Conservation (phyloP, 2,888 invertebrate species). For the Sericinus montela region DNA sequence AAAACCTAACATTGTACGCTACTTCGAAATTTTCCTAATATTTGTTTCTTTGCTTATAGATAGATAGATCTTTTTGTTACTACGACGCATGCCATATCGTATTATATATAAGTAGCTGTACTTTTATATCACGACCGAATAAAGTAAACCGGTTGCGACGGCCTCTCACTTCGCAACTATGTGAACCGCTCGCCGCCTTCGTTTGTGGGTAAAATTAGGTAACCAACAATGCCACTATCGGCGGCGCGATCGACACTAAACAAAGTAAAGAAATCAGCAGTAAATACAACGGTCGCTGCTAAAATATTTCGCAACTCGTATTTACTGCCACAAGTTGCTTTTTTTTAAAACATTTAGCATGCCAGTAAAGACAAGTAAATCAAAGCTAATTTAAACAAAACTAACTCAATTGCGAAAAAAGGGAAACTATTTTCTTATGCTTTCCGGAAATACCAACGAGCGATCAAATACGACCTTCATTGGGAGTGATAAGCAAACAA, state of each 20-base stretch:
- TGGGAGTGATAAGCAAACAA: slow-evolving; percentile 69
- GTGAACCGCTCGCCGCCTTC: slow-evolving; percentile 56
- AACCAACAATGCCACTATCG: slow-evolving; percentile 68
- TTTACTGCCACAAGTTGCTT: slow-evolving; percentile 23
- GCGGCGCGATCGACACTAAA: slow-evolving; percentile 52
- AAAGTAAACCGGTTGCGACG: slow-evolving; percentile 68
- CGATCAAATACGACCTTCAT: slow-evolving; percentile 65
- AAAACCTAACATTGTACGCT: slow-evolving; percentile 32
- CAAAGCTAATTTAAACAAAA: slow-evolving; percentile 43
- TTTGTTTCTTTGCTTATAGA: slow-evolving; percentile 23
- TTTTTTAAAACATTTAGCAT: too few species aligned
- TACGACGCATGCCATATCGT: background rate
- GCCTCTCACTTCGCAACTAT: slow-evolving; percentile 76
- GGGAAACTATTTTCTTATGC: slow-evolving; percentile 70
- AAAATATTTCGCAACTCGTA: slow-evolving; percentile 12
- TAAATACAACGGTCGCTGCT: slow-evolving; percentile 31
- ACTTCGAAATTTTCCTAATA: slow-evolving; percentile 35
- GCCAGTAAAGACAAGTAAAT: slow-evolving; percentile 13
- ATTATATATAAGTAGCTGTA: slow-evolving; percentile 29
- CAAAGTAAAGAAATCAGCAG: slow-evolving; percentile 52
- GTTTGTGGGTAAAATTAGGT: slow-evolving; percentile 73
- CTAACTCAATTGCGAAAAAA: too few species aligned
- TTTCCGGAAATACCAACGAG: slow-evolving; percentile 56
- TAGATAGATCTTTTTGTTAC: background rate
- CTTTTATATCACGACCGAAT: slow-evolving; percentile 66